Evolutionary conservation across 92 coral and sea anemone species (phyloP).

Genomic region (Actinostola sp.): DNA sequence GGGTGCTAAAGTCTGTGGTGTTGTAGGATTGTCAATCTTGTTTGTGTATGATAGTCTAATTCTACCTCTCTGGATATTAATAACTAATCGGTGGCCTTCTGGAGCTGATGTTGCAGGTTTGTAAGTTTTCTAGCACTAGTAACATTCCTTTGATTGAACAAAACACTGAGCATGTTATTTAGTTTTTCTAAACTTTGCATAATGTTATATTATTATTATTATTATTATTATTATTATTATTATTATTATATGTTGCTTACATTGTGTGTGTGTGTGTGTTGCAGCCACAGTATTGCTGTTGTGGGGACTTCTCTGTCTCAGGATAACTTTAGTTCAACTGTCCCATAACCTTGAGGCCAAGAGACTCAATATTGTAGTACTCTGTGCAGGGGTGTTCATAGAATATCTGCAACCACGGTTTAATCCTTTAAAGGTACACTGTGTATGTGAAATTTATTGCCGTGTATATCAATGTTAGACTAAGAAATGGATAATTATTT

Average conservation of each 20-base stretch:
- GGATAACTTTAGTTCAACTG: slow-evolving; percentile 62
- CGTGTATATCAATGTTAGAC: too few species aligned
- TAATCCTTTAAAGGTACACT: slow-evolving; percentile 59
- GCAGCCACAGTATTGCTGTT: slow-evolving; percentile 66
- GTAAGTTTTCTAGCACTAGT: slow-evolving; percentile 1
- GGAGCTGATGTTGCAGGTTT: slow-evolving; percentile 74
- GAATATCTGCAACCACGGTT: slow-evolving; percentile 76
- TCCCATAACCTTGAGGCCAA: slow-evolving; percentile 60
- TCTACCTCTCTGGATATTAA: slow-evolving; percentile 75
- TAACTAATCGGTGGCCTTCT: slow-evolving; percentile 68
- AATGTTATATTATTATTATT: too few species aligned
- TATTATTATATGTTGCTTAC: background rate
- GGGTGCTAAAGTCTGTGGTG: slow-evolving; percentile 62
- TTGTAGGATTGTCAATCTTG: slow-evolving; percentile 45
- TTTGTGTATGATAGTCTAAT: slow-evolving; percentile 62
- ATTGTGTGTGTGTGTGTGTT: background rate
- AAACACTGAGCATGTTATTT: too few species aligned
- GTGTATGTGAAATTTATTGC: too few species aligned
- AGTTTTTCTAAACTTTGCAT: too few species aligned
- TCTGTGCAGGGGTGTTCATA: slow-evolving; percentile 67
- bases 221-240: too few species aligned
- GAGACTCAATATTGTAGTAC: slow-evolving; percentile 61
- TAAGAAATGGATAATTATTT: background rate
- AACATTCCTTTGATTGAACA: too few species aligned
- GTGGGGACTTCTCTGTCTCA: slow-evolving; percentile 75